These are phyloP conservation scores for Anagrus nilaparvatae DNA, from an alignment of 1,140 invertebrate genomes.

Conservation along the genomic window DNA sequence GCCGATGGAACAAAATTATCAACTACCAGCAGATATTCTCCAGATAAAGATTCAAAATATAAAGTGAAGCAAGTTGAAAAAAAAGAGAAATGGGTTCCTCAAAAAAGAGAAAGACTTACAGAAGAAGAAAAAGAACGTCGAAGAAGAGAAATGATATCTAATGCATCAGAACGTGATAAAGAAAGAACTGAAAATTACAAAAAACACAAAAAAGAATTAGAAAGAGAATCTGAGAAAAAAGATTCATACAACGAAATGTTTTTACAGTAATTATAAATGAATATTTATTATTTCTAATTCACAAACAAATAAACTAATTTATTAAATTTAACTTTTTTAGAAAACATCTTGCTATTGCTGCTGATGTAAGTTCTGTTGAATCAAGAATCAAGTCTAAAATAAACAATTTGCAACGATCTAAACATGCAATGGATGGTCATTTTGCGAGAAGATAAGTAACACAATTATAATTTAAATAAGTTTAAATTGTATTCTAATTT, in stretches of 20 bases:
- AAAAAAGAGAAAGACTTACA: slow-evolving; percentile 39
- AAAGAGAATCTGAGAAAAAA: slow-evolving; percentile 45
- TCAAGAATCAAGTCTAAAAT: slow-evolving; percentile 70
- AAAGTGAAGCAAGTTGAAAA: slow-evolving; percentile 15
- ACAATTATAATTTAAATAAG: background rate
- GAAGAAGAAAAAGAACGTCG: slow-evolving; percentile 62
- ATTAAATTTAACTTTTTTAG: slow-evolving; percentile 35
- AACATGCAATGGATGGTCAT: slow-evolving; percentile 56
- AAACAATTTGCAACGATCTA: slow-evolving; percentile 67
- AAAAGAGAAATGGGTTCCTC: slow-evolving; percentile 30
- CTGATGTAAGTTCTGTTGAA: slow-evolving; percentile 55
- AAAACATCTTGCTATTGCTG: slow-evolving; percentile 58
- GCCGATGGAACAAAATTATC: slow-evolving; percentile 40
- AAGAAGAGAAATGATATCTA: slow-evolving; percentile 71
- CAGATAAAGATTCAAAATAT: slow-evolving; percentile 16
- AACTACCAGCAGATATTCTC: slow-evolving; percentile 12
- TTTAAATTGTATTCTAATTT: slow-evolving; percentile 5
- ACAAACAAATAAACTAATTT: background rate
- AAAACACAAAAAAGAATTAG: slow-evolving; percentile 52
- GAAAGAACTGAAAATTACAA: slow-evolving; percentile 54
- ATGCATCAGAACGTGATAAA: slow-evolving; percentile 62
- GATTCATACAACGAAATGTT: slow-evolving; percentile 44
- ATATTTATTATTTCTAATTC: slow-evolving; percentile 8
- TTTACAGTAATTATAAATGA: slow-evolving; percentile 38
- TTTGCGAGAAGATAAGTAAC: slow-evolving; percentile 48